Evolutionary conservation across 2,888 invertebrate species (phyloP).

Genomic region (Dioctria rufipes): DNA sequence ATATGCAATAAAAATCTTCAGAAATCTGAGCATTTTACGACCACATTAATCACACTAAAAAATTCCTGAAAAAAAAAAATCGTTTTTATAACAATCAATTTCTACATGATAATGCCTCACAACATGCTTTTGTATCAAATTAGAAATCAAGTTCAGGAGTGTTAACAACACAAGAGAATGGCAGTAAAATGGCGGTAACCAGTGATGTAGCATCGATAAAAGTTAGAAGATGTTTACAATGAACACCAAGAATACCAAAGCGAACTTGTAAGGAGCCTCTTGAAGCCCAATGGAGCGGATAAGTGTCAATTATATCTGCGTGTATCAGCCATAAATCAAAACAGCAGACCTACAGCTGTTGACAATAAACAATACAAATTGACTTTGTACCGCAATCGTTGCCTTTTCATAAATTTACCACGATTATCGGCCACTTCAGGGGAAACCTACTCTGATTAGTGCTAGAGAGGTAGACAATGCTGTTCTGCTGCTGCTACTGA

Average conservation of each 20-base stretch:
- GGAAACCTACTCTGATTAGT: constrained; percentile 39
- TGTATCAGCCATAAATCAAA: constrained; percentile 57
- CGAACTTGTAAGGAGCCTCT: neutral
- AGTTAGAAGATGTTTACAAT: constrained; percentile 3
- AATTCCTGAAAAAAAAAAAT: neutral
- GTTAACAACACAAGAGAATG: constrained; percentile 17
- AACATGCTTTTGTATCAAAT: neutral
- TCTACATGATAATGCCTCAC: neutral
- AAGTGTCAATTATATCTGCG: constrained; percentile 58
- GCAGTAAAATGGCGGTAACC: neutral
- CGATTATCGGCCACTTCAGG: constrained; percentile 11
- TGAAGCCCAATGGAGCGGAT: constrained; percentile 48
- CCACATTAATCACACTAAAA: neutral
- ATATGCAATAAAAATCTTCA: neutral
- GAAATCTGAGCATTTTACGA: neutral
- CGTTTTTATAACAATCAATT: neutral
- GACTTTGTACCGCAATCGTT: constrained; percentile 56
- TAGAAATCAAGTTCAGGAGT: neutral
- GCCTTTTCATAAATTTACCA: constrained; percentile 55
- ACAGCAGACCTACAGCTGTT: constrained; percentile 55
- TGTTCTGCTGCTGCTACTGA: neutral
- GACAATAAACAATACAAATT: constrained; percentile 60
- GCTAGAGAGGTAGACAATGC: constrained; percentile 3
- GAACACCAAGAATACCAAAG: neutral
- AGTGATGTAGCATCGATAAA: constrained; percentile 12